Conservation (phyloP, 2,113 vertebrate genomes). For the Danionella cerebrum region DNA sequence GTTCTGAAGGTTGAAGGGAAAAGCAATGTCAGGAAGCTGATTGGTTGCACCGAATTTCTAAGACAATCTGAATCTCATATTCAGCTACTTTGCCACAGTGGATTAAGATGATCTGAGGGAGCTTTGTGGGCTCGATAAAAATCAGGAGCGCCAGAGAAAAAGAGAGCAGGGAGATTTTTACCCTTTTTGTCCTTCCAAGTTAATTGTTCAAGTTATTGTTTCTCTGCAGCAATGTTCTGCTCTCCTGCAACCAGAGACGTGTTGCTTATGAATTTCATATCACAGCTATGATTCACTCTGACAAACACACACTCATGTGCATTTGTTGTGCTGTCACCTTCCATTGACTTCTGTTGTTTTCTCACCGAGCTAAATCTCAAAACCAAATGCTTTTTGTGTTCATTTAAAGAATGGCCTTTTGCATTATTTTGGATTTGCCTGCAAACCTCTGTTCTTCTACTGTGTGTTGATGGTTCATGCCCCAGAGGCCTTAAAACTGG, state of each 20-base stretch:
- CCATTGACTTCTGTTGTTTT: no score
- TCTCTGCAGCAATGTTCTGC: constrained; percentile 20
- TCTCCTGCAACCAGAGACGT: neutral
- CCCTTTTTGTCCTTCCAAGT: constrained; percentile 88
- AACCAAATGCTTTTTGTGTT: no score
- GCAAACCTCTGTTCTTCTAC: no score
- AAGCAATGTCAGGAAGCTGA: constrained; percentile 86
- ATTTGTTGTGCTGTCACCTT: neutral
- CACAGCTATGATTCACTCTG: neutral
- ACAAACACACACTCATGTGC: neutral
- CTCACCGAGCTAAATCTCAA: no score
- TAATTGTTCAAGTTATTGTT: constrained; percentile 80
- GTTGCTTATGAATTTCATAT: constrained; percentile 16
- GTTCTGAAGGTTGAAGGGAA: constrained; percentile 89
- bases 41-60: constrained; percentile 84
- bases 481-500: no score
- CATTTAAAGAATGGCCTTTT: no score
- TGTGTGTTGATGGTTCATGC: no score
- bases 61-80: constrained; percentile 92
- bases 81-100: constrained; percentile 93
- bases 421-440: no score
- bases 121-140: constrained; percentile 89
- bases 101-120: constrained; percentile 90
- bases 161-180: constrained; percentile 76
- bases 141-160: constrained; percentile 69